Evolutionary conservation across 23 tunicate species (phyloP).

Genomic region (Phallusia fumigata): DNA sequence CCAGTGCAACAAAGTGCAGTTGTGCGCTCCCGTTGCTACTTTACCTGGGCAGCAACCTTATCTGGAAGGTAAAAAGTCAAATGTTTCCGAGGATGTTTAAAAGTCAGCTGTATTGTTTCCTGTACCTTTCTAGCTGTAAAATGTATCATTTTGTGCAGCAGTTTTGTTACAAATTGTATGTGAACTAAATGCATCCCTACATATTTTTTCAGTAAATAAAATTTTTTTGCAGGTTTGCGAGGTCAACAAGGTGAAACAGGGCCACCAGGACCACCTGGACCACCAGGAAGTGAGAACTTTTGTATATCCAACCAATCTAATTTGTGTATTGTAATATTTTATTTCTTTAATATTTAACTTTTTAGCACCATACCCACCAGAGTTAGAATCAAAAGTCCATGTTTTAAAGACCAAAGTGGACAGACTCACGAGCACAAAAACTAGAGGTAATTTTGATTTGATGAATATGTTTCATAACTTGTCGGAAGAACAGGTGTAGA

Average conservation of each 20-base stretch:
- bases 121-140: too few relatives aligned
- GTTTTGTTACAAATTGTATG: too few relatives aligned
- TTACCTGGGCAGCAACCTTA: not conserved
- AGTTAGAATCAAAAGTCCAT: not conserved
- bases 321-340: too few relatives aligned
- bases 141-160: too few relatives aligned
- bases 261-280: not conserved
- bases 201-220: not conserved
- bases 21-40: not conserved
- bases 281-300: not conserved
- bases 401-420: not conserved
- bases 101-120: too few relatives aligned
- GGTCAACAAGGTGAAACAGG: not conserved
- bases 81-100: too few relatives aligned
- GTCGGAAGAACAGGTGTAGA: too few relatives aligned
- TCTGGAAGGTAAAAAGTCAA: not conserved
- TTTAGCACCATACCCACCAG: not conserved
- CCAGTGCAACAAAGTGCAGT: not conserved
- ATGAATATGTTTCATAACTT: too few relatives aligned
- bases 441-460: not conserved
- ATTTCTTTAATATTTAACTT: too few relatives aligned
- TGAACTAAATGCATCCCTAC: not conserved
- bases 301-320: too few relatives aligned
- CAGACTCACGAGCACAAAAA: not conserved
- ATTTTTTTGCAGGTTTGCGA: not conserved